Base-by-base conservation (phyloP, 2,888 invertebrate genomes). In the Diarsia dahlii region DNA sequence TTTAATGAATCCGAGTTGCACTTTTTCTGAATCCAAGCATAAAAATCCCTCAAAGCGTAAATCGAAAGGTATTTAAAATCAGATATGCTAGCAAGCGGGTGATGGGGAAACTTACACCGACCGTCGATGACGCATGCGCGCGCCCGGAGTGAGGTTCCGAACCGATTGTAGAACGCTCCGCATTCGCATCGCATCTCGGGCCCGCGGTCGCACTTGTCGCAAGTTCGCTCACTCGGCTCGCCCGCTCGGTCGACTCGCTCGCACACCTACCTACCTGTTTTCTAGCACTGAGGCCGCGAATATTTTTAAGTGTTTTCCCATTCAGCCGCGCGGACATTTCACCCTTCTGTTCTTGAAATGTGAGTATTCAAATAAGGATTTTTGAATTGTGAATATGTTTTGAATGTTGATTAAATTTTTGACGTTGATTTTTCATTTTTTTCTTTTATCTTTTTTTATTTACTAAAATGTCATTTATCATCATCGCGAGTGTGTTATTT, bases 21-120 rank as follows among this genome's bases (percentile, higher is more conserved):
- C 23, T 85, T 77, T 62, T 65, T 6, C 65, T 28, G n/a, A 74
- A 34, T 48, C 13, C 67, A 52, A 71, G 56, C 54, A 66, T 39
- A 58, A 63, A 45, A 67, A 82, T 65, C 64, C 48, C 68, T 56
- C 60, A 81, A 58, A 85, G 78, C 71, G 45, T 69, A 74, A 86
- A 84, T 86, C 84, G 73, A 86, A 83, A 84, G 62, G 84, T 83
- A 83, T 83, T 56, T 84, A 86, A 86, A 83, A 78, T 82, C 78
- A 78, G 82, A 86, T 73, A 82, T 65, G 85, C 58, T 81, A 52
- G 81, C 56, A 66, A 76, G 80, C 68, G 83, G 76, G 82, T 23
- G 81, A 64, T 73, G 82, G 85, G 83, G 45, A 76, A 82, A 65
- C 39, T 39, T 39, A 39, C 71, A 69, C 68, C 58, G 66, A 48